A percentile compares a stretch with the other conserved stretches of the same genome.
phyloP scores from a whole-genome alignment of 64 coral and sea anemone genomes.

The Anthopleura sola region DNA sequence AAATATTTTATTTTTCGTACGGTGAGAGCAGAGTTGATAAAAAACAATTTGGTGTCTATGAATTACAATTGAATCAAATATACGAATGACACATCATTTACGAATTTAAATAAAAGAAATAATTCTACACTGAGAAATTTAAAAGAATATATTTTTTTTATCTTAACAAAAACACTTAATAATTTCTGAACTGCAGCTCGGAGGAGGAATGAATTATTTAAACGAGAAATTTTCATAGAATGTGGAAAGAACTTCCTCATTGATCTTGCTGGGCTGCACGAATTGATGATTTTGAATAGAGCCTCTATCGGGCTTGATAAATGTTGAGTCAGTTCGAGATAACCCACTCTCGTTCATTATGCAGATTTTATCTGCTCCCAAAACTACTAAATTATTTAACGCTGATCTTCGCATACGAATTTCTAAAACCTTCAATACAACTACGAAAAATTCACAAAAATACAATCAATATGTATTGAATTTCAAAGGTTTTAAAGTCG shows the following conservation, averaged over 20 bases:
- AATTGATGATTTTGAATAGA: background rate
- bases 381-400: constrained; percentile 6
- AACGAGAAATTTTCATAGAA: background rate
- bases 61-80: background rate
- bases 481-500: background rate
- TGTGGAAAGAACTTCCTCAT: background rate
- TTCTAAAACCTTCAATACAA: background rate
- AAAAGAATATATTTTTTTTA: background rate
- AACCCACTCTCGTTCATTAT: background rate
- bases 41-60: background rate
- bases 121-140: background rate
- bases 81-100: background rate
- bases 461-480: background rate
- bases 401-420: background rate
- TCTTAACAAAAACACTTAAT: background rate
- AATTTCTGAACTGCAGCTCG: background rate
- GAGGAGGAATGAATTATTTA: background rate
- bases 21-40: too few species aligned
- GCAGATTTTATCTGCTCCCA: background rate
- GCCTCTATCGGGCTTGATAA: too few species aligned
- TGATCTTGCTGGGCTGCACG: background rate
- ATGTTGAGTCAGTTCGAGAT: background rate
- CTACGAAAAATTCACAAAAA: background rate
- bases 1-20: too few species aligned
- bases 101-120: background rate